Conservation (phyloP, 1,140 invertebrate species). For the Hycleus phaleratus region DNA sequence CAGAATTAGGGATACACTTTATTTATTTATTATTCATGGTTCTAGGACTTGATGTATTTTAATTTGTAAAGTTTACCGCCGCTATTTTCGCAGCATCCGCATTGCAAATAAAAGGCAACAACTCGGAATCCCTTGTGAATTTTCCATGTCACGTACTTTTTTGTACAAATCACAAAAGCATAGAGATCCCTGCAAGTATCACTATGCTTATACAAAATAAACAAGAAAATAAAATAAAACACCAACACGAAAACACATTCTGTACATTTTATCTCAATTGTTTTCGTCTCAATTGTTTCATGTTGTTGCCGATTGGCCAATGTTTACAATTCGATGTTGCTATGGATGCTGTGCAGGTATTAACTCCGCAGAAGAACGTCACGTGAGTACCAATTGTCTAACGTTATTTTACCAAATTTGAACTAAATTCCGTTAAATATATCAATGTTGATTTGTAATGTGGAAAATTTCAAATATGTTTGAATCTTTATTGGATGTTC, state of each 20-base stretch:
- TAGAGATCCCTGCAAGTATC: conserved; percentile 22
- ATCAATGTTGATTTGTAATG: neutral
- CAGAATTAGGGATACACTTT: conserved; percentile 1
- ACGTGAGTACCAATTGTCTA: conserved; percentile 37
- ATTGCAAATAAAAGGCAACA: conserved; percentile 9
- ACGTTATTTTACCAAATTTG: conserved; percentile 27
- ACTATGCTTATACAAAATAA: conserved; percentile 4
- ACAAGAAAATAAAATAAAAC: conserved; percentile 7
- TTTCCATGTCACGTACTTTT: conserved; percentile 30
- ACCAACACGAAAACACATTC: conserved; percentile 19
- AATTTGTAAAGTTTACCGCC: conserved; percentile 19
- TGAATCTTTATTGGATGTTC: conserved; percentile 13
- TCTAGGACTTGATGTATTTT: conserved; percentile 18
- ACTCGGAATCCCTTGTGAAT: conserved; percentile 15
- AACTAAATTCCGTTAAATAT: too few relatives aligned
- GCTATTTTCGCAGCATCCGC: conserved; percentile 14
- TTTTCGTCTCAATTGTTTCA: conserved; percentile 37
- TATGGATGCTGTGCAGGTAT: conserved; percentile 36
- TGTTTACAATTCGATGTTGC: conserved; percentile 21
- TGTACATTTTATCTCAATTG: conserved; percentile 36
- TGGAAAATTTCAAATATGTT: neutral
- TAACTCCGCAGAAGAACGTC: conserved; percentile 39
- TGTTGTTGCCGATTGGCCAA: conserved; percentile 30
- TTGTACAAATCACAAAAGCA: conserved; percentile 30
- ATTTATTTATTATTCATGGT: conserved; percentile 20